Conservation (phyloP, 2,888 invertebrate species). For the Cactoblastis cactorum region DNA sequence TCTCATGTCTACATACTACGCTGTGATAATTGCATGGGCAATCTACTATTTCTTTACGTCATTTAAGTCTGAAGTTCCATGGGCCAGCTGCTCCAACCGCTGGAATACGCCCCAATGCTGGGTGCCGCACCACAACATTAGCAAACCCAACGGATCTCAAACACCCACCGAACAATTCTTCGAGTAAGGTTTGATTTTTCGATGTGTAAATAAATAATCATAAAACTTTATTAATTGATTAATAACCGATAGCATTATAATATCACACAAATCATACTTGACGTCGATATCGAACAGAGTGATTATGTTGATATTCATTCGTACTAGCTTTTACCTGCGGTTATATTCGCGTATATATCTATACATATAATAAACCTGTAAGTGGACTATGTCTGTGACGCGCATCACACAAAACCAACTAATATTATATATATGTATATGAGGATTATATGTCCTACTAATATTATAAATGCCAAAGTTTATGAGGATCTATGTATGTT, state of each 20-base stretch:
- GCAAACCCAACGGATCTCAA: constrained; percentile 85
- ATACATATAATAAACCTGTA: too few relatives aligned
- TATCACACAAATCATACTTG: not conserved
- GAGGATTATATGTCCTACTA: too few relatives aligned
- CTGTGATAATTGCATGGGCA: constrained; percentile 96
- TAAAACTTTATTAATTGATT: not conserved
- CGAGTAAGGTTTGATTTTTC: constrained; percentile 82
- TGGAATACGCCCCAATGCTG: constrained; percentile 93
- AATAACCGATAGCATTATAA: not conserved
- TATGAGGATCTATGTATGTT: too few relatives aligned
- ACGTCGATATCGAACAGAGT: not conserved
- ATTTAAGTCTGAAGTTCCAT: constrained; percentile 92
- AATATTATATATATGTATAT: too few relatives aligned
- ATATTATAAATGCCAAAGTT: too few relatives aligned
- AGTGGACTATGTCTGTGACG: too few relatives aligned
- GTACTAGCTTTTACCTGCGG: too few relatives aligned
- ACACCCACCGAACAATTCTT: constrained; percentile 96
- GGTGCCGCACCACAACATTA: constrained; percentile 84
- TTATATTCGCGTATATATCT: too few relatives aligned
- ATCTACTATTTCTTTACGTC: constrained; percentile 96
- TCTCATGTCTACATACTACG: constrained; percentile 96
- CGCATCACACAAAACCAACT: too few relatives aligned
- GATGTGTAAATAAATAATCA: constrained; percentile 4
- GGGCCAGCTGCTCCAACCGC: constrained; percentile 91
- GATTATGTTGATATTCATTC: too few relatives aligned